These are phyloP conservation scores for Pteropus rufus DNA, from an alignment of 2,797 vertebrate species.

Conservation along the genomic window DNA sequence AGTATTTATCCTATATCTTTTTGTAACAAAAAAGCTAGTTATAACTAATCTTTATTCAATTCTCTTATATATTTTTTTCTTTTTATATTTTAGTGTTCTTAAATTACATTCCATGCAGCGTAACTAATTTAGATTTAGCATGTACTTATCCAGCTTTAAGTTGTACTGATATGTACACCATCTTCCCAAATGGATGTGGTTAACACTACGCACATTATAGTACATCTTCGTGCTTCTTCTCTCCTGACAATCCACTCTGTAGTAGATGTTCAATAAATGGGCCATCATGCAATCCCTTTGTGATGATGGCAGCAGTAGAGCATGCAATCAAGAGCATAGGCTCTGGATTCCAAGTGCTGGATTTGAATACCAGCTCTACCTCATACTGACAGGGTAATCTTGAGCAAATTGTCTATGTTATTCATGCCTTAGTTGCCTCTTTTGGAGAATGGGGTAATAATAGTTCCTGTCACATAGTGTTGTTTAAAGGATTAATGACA, in stretches of 20 bases:
- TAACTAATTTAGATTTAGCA: not conserved
- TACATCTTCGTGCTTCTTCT: not conserved
- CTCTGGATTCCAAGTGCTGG: not conserved
- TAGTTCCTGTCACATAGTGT: not conserved
- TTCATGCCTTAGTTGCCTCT: not conserved
- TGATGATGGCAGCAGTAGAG: not conserved
- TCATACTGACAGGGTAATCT: not conserved
- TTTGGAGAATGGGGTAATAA: not conserved
- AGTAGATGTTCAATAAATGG: not conserved
- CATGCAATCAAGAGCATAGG: fast-evolving
- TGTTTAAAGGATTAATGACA: not conserved
- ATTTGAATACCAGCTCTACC: not conserved
- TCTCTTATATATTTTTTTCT: not conserved
- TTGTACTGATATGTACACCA: not conserved
- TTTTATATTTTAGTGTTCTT: not conserved
- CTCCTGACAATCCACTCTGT: not conserved
- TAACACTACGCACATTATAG: not conserved
- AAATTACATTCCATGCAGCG: not conserved
- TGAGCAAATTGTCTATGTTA: not conserved
- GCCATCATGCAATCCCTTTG: not conserved
- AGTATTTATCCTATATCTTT: not conserved
- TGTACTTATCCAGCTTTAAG: not conserved
- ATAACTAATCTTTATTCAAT: not conserved
- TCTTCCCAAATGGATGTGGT: not conserved
- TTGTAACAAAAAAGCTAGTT: not conserved